phyloP scores from a whole-genome alignment of 2,888 invertebrate genomes.

The Lapara coniferarum region DNA sequence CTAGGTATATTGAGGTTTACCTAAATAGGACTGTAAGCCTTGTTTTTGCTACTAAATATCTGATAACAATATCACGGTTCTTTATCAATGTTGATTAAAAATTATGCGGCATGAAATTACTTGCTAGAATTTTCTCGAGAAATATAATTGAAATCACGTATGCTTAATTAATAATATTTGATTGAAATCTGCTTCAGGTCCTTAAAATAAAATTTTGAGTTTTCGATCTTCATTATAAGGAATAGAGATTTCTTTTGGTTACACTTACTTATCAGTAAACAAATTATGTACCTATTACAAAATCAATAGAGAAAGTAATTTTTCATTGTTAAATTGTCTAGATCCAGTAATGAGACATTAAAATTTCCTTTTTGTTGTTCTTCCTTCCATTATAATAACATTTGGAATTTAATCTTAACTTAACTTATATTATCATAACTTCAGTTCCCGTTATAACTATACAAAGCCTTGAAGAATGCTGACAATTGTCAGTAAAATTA shows the following conservation, averaged over 20 bases:
- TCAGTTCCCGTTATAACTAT: slow-evolving; percentile 7
- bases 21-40: neutral
- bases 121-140: slow-evolving; percentile 1
- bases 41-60: slow-evolving; percentile 33
- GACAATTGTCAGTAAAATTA: slow-evolving; percentile 6
- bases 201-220: too few relatives aligned
- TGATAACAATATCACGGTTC: slow-evolving; percentile 46
- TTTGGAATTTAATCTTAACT: neutral
- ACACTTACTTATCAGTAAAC: too few relatives aligned
- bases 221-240: neutral
- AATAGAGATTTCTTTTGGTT: neutral
- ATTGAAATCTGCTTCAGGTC: neutral
- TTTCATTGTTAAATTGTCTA: too few relatives aligned
- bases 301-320: too few relatives aligned
- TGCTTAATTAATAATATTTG: neutral
- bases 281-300: too few relatives aligned
- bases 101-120: slow-evolving; percentile 3
- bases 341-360: too few relatives aligned
- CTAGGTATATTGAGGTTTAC: neutral
- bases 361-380: too few relatives aligned
- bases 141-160: neutral
- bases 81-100: slow-evolving; percentile 43
- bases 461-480: slow-evolving; percentile 9
- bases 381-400: neutral
- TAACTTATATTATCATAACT: too few relatives aligned